Evolutionary conservation across 2,888 invertebrate genomes (phyloP), one percentile per base, ranked within the genome.

Genomic region (Girardia tigrina): DNA sequence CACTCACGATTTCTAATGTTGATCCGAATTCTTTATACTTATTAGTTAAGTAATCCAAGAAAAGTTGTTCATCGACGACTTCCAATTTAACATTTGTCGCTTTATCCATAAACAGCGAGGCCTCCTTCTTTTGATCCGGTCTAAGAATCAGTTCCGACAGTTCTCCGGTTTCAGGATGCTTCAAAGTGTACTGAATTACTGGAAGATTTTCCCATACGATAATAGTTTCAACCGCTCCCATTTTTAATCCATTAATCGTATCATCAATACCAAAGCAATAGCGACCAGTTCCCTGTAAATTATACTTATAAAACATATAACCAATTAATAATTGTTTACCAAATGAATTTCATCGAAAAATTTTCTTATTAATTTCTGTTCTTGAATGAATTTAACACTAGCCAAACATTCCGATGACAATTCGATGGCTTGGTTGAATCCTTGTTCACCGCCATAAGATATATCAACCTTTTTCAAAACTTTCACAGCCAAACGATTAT

Each of bases 311-410:
- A 36, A 36, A 36, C 16, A 36, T 36, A 36, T 36, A 36, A 36
- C 16, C 36, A 36, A 36, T 36, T 36, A 36, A 12, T 36, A 36
- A 36, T 36, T 36, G 16, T 36, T 16, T 36, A 36, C 73, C 89
- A 97, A 90, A 77, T 88, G 88, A 81, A 89, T 89, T 84, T 89
- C 89, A 83, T 89, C 89, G 83, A 89, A 89, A 81, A 89, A 89
- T 73, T 82, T 81, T 36, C 83, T 94, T 82, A 98, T 99, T 77
- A 98, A 89, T 87, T 98, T 98, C 87, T 99, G 99, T 86, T 98
- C 98, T 86, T 99, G 98, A 80, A 99, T 97, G 82, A 99, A 99
- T 87, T 99, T 99, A 77, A 99, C 98, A 85, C 98, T 97, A 83
- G 94, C 93, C 80, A 99, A 87, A 20, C 95, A 92, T 87, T 99